Percentiles rank a stretch among this genome's conserved stretches.
Conservation (phyloP, 2,888 invertebrate genomes). For the Lithodes maja region DNA sequence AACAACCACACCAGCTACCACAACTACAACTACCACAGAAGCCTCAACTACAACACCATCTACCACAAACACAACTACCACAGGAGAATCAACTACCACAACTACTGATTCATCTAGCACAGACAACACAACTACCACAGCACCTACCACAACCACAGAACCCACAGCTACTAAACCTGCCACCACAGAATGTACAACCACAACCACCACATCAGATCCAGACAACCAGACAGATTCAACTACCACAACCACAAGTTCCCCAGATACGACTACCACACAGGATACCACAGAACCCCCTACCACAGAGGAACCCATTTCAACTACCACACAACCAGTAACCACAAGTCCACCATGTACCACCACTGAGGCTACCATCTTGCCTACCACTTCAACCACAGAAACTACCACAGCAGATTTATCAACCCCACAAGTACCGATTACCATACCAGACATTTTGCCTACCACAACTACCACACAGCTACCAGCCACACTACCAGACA, state of each 20-base stretch:
- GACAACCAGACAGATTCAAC: neutral
- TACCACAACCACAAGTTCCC: slow-evolving; percentile 5
- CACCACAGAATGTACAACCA: neutral
- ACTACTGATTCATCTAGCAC: neutral
- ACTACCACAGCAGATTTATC: too few species aligned
- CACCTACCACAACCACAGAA: slow-evolving; percentile 17
- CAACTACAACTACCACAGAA: neutral
- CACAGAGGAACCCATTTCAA: too few species aligned
- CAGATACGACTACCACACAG: neutral
- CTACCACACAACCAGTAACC: too few species aligned
- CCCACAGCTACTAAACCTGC: neutral
- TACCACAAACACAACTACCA: slow-evolving; percentile 11
- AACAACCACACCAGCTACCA: neutral
- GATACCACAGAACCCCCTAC: neutral
- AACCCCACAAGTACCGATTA: too few species aligned
- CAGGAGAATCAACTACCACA: neutral
- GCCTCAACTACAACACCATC: slow-evolving; percentile 10
- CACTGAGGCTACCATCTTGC: too few species aligned
- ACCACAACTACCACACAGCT: too few species aligned
- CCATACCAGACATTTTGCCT: too few species aligned
- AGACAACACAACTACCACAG: slow-evolving; percentile 9
- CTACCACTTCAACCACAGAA: too few species aligned
- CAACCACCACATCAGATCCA: neutral
- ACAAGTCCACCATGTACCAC: too few species aligned
- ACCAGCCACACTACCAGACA: too few species aligned